Evolutionary conservation across 1,140 invertebrate genomes (phyloP).

Genomic region (Anoplophora glabripennis): DNA sequence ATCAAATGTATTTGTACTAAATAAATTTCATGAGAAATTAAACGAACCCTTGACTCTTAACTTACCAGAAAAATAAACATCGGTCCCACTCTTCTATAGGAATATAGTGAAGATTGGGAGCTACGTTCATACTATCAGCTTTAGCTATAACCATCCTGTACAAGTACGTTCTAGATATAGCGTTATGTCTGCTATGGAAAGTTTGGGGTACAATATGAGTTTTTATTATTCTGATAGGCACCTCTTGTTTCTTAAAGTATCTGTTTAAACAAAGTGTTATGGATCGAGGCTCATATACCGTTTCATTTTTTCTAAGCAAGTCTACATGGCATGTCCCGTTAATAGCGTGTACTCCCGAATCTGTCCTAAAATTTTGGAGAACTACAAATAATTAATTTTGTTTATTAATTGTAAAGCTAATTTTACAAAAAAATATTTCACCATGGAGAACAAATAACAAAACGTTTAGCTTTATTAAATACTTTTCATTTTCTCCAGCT

Average conservation of each 20-base stretch:
- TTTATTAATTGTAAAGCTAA: conserved; percentile 9
- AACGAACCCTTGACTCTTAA: conserved; percentile 13
- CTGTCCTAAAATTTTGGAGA: conserved; percentile 56
- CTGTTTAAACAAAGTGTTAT: conserved; percentile 57
- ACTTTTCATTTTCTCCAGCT: no score
- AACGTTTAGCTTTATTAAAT: no score
- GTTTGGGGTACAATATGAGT: conserved; percentile 55
- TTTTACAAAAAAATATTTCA: conserved; percentile 25
- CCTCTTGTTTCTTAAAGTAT: conserved; percentile 54
- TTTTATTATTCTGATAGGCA: conserved; percentile 56
- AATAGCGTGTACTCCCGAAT: conserved; percentile 69
- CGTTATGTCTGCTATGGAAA: conserved; percentile 60
- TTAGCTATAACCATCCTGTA: conserved; percentile 59
- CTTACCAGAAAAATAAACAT: conserved; percentile 52
- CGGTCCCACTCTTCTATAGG: conserved; percentile 57
- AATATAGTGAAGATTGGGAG: conserved; percentile 42
- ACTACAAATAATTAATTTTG: neutral
- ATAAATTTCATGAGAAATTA: conserved; percentile 29
- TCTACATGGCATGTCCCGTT: conserved; percentile 64
- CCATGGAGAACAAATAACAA: no score
- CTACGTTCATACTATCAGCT: conserved; percentile 30
- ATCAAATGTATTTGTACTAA: conserved; percentile 57
- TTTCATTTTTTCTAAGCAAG: conserved; percentile 50
- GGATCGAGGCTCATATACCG: conserved; percentile 50
- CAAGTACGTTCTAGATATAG: conserved; percentile 62